Evolutionary conservation across 2,797 vertebrate species (phyloP).

Genomic region (Ciconia nigra): DNA sequence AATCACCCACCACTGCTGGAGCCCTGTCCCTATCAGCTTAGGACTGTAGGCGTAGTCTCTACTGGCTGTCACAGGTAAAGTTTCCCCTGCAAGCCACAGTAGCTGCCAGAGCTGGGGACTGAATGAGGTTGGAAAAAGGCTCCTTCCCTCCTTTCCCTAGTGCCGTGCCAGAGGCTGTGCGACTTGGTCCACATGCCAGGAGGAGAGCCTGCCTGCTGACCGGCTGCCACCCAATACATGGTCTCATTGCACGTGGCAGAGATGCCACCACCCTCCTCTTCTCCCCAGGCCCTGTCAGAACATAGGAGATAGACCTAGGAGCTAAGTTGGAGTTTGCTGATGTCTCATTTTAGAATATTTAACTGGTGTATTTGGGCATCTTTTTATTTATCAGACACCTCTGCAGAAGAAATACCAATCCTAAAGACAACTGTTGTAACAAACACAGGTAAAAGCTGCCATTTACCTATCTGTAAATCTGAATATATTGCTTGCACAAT

Average conservation of each 20-base stretch:
- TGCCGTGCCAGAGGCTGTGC: accelerated
- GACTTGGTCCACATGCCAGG: background rate
- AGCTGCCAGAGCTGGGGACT: background rate
- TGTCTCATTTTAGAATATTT: background rate
- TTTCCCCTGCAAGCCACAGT: background rate
- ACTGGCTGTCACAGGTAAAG: accelerated
- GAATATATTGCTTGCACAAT: background rate
- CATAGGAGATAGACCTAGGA: background rate
- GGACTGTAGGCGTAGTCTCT: accelerated
- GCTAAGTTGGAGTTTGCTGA: background rate
- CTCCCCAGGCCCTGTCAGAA: background rate
- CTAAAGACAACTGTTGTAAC: background rate
- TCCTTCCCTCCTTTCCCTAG: background rate
- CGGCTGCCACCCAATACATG: accelerated
- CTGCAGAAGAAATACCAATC: background rate
- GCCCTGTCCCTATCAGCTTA: background rate
- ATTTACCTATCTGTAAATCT: background rate
- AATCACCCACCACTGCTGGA: background rate
- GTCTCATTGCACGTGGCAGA: background rate
- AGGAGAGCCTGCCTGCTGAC: accelerated
- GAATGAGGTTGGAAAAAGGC: background rate
- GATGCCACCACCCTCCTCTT: background rate
- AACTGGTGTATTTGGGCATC: background rate
- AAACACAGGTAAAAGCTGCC: background rate
- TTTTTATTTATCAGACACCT: background rate